Base-by-base conservation (phyloP, 2,113 vertebrate genomes). In the Polypterus bichir region DNA sequence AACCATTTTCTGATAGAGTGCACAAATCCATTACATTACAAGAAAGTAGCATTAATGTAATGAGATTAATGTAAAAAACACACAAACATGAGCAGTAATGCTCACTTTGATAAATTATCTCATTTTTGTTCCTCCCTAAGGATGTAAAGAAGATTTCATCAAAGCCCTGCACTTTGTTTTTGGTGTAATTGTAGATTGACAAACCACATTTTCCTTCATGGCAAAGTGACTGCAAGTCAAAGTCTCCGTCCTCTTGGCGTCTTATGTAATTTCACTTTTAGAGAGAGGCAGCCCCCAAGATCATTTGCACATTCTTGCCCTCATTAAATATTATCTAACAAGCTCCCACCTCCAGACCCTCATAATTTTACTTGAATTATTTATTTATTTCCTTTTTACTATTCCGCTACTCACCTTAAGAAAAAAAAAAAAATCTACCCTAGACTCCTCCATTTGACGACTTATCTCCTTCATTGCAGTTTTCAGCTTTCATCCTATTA, bases 1-100 rank as follows among this genome's bases (percentile, higher is more conserved):
- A 97, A 89, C 90, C 90, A 94, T 97, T 98, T 98, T 98, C 92
- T 97, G 90, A 97, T 92, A 97, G 90, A 93, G 90, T 94, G 94
- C 93, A 95, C 93, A 96, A 97, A 95, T 93, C 92, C 93, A 97
- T 97, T 98, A 94, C 78, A 85, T 85, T 85, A 84, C 77, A 76
- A 85, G 86, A 89, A 88, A 85, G 81, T 84, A 81, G 78, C 74
- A 86, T 91, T 91, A 91, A 89, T 88, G 86, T 86, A 88, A 90
- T 83, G 83, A 91, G 88, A 97, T 97, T 93, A 93, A 93, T 90
- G 86, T 81, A 70, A 83, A 79, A 27, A 69, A 84, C 85, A 84
- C 84, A 83, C 87, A 84, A 85, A 82, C 77, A 83, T 79, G 76
- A 85, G 79, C 78, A 83, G 77, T 81, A 82, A 85, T 88, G 90